phyloP scores from a whole-genome alignment of 2,888 invertebrate genomes.

The Trissolcus japonicus region DNA sequence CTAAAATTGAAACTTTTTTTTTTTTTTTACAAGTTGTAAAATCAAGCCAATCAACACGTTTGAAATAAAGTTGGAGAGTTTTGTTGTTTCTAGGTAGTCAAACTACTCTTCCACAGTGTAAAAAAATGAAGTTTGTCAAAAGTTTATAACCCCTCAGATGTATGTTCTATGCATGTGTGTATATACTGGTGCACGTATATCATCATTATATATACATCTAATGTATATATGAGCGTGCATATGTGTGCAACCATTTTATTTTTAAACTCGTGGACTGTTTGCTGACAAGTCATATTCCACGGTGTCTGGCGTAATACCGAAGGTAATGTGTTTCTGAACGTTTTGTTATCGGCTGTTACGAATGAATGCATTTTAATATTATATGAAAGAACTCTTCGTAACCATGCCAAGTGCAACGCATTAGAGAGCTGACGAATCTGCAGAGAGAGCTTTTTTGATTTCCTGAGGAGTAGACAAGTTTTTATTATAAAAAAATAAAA shows the following conservation, averaged over 20 bases:
- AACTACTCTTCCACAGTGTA: conserved; percentile 20
- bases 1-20: no score
- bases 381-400: conserved; percentile 14
- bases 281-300: conserved; percentile 16
- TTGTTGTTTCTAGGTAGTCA: conserved; percentile 2
- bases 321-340: conserved; percentile 7
- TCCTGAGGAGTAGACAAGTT: neutral
- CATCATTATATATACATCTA: conserved; percentile 9
- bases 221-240: conserved; percentile 15
- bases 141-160: conserved; percentile 27
- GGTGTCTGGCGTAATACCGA: conserved; percentile 32
- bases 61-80: no score
- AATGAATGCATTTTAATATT: conserved; percentile 26
- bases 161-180: conserved; percentile 34
- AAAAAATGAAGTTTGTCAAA: conserved; percentile 33
- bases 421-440: conserved; percentile 15
- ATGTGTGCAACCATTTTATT: conserved; percentile 7
- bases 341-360: conserved; percentile 14
- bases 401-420: conserved; percentile 28
- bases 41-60: no score
- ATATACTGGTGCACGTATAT: conserved; percentile 16
- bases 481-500: conserved; percentile 18
- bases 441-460: conserved; percentile 28
- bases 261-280: conserved; percentile 20
- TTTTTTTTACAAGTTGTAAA: no score